A percentile compares a stretch with the other conserved stretches of the same genome.
These are phyloP conservation scores for Oncorhynchus mykiss DNA, from an alignment of 2,113 vertebrate genomes.

Conservation along the genomic window DNA sequence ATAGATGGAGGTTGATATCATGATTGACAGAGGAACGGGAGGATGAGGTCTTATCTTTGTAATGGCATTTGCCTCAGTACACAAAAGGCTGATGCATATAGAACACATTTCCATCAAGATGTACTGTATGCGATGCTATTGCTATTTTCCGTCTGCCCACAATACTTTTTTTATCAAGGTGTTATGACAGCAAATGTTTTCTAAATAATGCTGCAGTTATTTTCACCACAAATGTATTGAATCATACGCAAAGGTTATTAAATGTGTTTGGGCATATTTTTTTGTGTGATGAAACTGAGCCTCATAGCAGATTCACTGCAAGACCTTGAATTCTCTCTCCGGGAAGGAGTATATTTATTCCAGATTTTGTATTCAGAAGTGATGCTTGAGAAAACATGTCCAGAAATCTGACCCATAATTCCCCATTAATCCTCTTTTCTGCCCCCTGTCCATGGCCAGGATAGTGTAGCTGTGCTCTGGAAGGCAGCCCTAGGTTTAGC, in stretches of 20 bases:
- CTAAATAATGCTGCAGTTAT: too few species aligned
- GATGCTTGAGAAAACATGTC: slow-evolving; percentile 53
- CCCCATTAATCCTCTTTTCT: slow-evolving; percentile 66
- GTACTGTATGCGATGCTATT: too few species aligned
- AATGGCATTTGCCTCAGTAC: not conserved
- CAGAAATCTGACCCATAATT: slow-evolving; percentile 62
- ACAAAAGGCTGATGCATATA: not conserved
- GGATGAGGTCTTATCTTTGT: not conserved
- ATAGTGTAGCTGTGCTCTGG: slow-evolving; percentile 21
- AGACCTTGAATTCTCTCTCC: too few species aligned
- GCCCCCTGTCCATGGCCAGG: slow-evolving; percentile 38
- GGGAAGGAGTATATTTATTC: not conserved
- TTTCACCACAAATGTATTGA: too few species aligned
- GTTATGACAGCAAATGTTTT: too few species aligned
- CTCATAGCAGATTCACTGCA: too few species aligned
- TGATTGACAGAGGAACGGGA: not conserved
- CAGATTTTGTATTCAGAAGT: slow-evolving; percentile 55
- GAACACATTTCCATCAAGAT: slow-evolving; percentile 43
- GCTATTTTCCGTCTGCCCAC: too few species aligned
- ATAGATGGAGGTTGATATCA: not conserved
- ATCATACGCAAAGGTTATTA: too few species aligned
- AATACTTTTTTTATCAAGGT: too few species aligned
- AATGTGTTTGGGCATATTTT: too few species aligned
- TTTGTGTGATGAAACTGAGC: too few species aligned
- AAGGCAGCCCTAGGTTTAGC: slow-evolving; percentile 38